phyloP scores from a whole-genome alignment of 1,140 invertebrate species.

The Zaprionus camerounensis region DNA sequence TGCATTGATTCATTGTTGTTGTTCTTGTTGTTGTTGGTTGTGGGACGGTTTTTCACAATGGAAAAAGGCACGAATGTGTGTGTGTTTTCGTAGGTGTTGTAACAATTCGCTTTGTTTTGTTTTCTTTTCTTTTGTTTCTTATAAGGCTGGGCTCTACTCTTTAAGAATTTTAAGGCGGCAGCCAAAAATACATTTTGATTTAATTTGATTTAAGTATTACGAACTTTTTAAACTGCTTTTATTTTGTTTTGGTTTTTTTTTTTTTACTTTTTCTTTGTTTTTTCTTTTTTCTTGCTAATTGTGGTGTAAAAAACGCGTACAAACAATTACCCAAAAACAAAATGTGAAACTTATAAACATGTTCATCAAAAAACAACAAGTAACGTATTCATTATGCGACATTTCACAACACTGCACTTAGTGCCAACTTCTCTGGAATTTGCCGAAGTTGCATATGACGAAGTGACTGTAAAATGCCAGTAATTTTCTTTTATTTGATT shows the following conservation, averaged over 20 bases:
- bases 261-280: constrained; percentile 26
- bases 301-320: constrained; percentile 65
- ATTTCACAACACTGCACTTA: background rate
- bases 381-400: constrained; percentile 24
- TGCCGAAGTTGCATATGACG: background rate
- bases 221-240: constrained; percentile 63
- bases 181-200: constrained; percentile 51
- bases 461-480: background rate
- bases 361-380: constrained; percentile 59
- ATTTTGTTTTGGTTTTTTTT: constrained; percentile 24
- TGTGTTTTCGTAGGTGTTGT: constrained; percentile 43
- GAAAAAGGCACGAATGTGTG: constrained; percentile 80
- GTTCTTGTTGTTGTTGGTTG: constrained; percentile 8
- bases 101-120: constrained; percentile 46
- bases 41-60: constrained; percentile 80
- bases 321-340: constrained; percentile 77
- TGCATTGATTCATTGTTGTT: constrained; percentile 5
- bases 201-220: constrained; percentile 60
- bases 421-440: background rate
- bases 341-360: constrained; percentile 56
- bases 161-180: constrained; percentile 59
- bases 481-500: constrained; percentile 18
- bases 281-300: constrained; percentile 40
- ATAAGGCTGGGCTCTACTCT: constrained; percentile 57
- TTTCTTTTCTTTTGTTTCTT: constrained; percentile 13